Evolutionary conservation across 35 echinoderm and acorn worm species (phyloP).

Genomic region (Chiridota heheva): DNA sequence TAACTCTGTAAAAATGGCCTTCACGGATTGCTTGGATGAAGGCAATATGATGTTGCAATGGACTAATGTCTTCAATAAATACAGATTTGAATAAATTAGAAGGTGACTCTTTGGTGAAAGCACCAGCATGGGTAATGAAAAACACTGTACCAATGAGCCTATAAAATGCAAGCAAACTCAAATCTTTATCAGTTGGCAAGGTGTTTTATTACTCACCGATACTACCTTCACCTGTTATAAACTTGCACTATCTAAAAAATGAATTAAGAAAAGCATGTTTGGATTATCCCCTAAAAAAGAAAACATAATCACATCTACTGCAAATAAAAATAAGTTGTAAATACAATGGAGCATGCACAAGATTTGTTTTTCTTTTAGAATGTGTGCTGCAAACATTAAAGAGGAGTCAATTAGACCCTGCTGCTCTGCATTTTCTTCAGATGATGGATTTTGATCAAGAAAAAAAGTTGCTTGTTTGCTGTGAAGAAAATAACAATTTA

Average conservation of each 20-base stretch:
- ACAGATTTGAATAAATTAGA: neutral
- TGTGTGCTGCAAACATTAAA: neutral
- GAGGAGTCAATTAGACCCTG: too few relatives aligned
- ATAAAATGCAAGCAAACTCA: too few relatives aligned
- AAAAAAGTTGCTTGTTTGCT: neutral
- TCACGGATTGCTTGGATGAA: slow-evolving; percentile 21
- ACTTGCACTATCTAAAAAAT: neutral
- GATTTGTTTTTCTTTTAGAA: neutral
- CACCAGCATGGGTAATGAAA: slow-evolving; percentile 18
- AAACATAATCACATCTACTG: neutral
- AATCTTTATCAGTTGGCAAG: neutral
- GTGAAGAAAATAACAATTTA: neutral
- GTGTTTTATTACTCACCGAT: neutral
- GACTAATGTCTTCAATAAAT: neutral
- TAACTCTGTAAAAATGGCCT: slow-evolving; percentile 21
- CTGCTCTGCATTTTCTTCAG: neutral
- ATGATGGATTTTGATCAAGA: neutral
- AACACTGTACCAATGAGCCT: neutral
- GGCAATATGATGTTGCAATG: slow-evolving; percentile 11
- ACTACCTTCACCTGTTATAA: neutral
- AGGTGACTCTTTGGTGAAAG: neutral
- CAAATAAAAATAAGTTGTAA: neutral
- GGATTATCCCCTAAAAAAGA: neutral
- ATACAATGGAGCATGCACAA: neutral
- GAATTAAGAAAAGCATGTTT: neutral